A percentile compares a stretch with the other conserved stretches of the same genome.
These are phyloP conservation scores for Hassar affinis DNA, from an alignment of 2,113 vertebrate genomes.

Conservation along the genomic window DNA sequence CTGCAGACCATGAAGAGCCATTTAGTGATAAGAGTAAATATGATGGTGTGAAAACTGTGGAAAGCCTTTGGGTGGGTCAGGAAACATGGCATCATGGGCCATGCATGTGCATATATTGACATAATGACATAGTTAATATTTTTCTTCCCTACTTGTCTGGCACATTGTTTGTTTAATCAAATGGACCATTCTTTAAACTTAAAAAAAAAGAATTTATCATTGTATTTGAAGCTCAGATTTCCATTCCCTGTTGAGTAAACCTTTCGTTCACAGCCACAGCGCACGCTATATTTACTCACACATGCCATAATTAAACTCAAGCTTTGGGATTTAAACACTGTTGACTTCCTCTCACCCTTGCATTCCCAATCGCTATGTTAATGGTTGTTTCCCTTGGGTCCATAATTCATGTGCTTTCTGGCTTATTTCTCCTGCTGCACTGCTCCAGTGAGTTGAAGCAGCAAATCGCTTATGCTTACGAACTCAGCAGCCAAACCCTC, in stretches of 20 bases:
- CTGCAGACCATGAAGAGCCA: conserved; percentile 24
- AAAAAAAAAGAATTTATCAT: background rate
- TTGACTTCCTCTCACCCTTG: conserved; percentile 41
- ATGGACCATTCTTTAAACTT: background rate
- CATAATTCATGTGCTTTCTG: conserved; percentile 45
- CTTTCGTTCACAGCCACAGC: background rate
- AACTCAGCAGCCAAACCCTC: conserved; percentile 33
- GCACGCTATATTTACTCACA: conserved; percentile 15
- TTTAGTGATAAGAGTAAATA: conserved; percentile 24
- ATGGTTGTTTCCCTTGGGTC: conserved; percentile 46
- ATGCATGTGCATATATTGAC: background rate
- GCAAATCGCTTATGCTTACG: conserved; percentile 31
- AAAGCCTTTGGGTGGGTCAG: background rate
- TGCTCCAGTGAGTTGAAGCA: conserved; percentile 48
- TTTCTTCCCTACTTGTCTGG: background rate
- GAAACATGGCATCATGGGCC: background rate
- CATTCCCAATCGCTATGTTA: conserved; percentile 46
- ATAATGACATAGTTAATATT: background rate
- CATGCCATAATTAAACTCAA: conserved; percentile 34
- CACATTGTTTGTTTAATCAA: background rate
- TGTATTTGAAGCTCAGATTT: background rate
- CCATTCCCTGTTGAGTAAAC: background rate
- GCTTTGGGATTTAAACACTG: conserved; percentile 33
- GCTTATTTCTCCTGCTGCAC: conserved; percentile 46
- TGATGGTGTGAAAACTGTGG: background rate